Evolutionary conservation across 2,888 invertebrate genomes (phyloP).

Genomic region (Diachrysia chrysitis): DNA sequence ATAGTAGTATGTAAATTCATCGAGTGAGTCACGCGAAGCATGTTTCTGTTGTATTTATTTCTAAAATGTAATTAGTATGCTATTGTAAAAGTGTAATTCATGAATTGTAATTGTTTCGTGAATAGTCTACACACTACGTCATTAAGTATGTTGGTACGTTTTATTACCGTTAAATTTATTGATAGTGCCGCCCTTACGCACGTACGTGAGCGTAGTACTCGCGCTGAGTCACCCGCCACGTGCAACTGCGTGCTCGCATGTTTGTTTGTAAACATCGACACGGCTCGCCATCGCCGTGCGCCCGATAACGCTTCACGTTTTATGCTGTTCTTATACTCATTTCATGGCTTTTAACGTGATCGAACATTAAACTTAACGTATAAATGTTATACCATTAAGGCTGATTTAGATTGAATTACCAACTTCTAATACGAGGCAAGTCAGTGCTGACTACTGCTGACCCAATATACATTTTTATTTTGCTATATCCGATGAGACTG

Average conservation of each 20-base stretch:
- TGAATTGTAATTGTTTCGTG: slow-evolving; percentile 5
- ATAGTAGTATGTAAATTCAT: slow-evolving; percentile 1
- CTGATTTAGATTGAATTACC: neutral
- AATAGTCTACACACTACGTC: slow-evolving; percentile 11
- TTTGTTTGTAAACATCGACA: slow-evolving; percentile 41
- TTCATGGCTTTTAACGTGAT: slow-evolving; percentile 17
- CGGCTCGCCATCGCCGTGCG: neutral
- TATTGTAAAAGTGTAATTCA: slow-evolving; percentile 1
- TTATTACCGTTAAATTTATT: slow-evolving; percentile 26
- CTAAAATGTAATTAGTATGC: neutral
- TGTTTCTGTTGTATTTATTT: neutral
- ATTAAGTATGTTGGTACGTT: slow-evolving; percentile 24
- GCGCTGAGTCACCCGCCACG: slow-evolving; percentile 28
- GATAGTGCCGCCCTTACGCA: slow-evolving; percentile 30
- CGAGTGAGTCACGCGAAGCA: slow-evolving; percentile 1
- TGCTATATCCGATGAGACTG: too few relatives aligned
- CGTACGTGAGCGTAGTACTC: slow-evolving; percentile 28
- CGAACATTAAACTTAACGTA: neutral
- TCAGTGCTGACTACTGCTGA: neutral
- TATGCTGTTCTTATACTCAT: neutral
- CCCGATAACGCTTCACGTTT: slow-evolving; percentile 33
- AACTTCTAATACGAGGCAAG: neutral
- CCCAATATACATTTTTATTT: too few relatives aligned
- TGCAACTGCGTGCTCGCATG: slow-evolving; percentile 19
- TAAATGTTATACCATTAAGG: neutral